Conservation (phyloP, 2,113 vertebrate species). For the Muntiacus muntjak region DNA sequence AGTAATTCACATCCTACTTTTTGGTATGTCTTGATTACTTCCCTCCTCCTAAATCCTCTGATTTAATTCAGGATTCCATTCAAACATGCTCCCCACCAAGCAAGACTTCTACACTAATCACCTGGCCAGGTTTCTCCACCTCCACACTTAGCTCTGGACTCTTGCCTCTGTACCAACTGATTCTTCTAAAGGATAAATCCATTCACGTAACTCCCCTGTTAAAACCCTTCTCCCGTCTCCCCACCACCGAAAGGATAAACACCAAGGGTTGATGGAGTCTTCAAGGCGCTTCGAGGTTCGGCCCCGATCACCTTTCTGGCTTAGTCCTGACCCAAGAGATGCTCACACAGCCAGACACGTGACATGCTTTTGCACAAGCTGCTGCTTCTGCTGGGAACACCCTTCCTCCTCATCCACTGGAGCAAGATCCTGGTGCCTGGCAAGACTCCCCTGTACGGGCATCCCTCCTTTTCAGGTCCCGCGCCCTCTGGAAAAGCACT, state of each 20-base stretch:
- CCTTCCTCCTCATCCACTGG: background rate
- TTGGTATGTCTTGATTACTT: background rate
- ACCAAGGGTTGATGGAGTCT: background rate
- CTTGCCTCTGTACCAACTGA: background rate
- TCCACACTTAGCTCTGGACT: background rate
- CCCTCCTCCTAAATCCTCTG: background rate
- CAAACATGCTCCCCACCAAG: background rate
- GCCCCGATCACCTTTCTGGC: background rate
- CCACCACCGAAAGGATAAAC: background rate
- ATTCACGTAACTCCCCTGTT: background rate
- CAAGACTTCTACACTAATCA: background rate
- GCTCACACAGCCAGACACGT: accelerated
- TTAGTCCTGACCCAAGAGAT: too few species aligned
- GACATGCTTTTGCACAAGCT: background rate
- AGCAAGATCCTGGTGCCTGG: background rate
- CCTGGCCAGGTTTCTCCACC: background rate
- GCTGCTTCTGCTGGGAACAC: background rate
- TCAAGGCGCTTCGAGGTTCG: background rate
- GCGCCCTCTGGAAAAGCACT: background rate
- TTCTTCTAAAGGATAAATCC: background rate
- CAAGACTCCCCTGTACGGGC: background rate
- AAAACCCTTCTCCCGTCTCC: background rate
- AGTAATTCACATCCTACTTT: background rate
- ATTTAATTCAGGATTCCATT: background rate
- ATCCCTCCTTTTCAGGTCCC: background rate